phyloP scores from a whole-genome alignment of 2,888 invertebrate species.

The Tuta absoluta region DNA sequence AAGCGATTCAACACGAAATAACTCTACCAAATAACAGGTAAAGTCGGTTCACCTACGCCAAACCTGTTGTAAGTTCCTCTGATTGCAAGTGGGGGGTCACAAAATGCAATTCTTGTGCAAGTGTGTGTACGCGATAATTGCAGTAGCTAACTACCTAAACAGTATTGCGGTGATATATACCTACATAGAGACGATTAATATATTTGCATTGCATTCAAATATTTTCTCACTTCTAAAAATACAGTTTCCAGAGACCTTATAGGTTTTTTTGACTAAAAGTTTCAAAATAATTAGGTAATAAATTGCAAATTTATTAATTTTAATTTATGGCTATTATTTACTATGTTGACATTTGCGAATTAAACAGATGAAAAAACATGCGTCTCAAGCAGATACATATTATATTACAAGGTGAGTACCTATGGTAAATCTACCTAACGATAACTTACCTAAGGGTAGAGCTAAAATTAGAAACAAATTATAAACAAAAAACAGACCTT shows the following conservation, averaged over 20 bases:
- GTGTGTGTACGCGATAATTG: neutral
- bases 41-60: neutral
- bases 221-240: no score
- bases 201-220: no score
- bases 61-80: neutral
- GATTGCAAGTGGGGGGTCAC: neutral
- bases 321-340: no score
- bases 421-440: neutral
- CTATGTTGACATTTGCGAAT: neutral
- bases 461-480: neutral
- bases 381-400: neutral
- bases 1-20: neutral
- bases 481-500: conserved; percentile 39
- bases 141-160: neutral
- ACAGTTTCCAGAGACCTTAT: no score
- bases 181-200: no score
- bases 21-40: neutral
- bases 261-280: no score
- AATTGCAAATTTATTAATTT: no score
- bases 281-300: no score
- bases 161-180: neutral
- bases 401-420: no score
- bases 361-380: neutral
- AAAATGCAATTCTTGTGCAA: conserved; percentile 10
- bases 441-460: neutral